Conservation (phyloP, 2,888 invertebrate species). For the Pachliopta kotzebuea region DNA sequence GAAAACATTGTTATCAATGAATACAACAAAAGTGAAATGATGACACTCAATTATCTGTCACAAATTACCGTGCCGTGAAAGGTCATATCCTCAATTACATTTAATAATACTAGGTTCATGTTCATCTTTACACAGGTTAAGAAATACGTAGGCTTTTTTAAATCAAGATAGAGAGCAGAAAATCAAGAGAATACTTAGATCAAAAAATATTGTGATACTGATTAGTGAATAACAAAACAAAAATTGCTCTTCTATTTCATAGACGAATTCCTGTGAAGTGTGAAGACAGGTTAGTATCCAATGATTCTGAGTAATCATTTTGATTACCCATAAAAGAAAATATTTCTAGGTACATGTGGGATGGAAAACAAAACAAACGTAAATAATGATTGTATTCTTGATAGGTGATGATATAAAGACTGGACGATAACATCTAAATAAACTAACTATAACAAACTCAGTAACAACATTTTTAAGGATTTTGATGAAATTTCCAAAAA, state of each 20-base stretch:
- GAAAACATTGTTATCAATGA: too few relatives aligned
- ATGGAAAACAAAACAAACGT: background rate
- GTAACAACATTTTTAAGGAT: too few relatives aligned
- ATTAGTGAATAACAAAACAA: too few relatives aligned
- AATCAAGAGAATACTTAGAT: background rate
- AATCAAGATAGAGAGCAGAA: background rate
- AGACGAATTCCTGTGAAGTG: too few relatives aligned
- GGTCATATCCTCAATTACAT: background rate
- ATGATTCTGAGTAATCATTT: background rate
- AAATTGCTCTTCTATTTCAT: too few relatives aligned
- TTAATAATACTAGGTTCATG: background rate
- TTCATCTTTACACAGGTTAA: background rate
- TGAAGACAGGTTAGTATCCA: background rate
- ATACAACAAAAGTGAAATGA: background rate
- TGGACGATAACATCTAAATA: background rate
- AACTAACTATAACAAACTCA: background rate
- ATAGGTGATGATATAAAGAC: background rate
- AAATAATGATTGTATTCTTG: background rate
- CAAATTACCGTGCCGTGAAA: background rate
- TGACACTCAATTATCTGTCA: background rate
- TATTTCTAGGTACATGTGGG: background rate
- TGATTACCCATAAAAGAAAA: background rate
- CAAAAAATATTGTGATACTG: too few relatives aligned
- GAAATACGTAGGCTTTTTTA: background rate
- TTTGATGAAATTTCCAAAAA: too few relatives aligned